phyloP scores from a whole-genome alignment of 1,140 invertebrate genomes.

The Polyergus mexicanus region DNA sequence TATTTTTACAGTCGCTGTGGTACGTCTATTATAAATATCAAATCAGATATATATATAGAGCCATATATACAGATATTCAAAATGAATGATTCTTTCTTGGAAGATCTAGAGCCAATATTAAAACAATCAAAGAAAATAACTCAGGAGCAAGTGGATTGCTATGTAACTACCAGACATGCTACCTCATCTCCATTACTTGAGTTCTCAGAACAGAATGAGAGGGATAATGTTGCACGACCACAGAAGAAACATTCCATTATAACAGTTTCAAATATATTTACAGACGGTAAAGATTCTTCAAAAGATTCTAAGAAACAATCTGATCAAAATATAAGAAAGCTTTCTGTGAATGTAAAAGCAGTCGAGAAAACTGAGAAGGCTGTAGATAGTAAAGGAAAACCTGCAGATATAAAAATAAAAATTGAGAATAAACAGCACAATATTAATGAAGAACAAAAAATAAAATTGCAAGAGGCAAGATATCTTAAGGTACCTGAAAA shows the following conservation, averaged over 20 bases:
- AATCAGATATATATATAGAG: constrained; percentile 23
- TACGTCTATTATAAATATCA: background rate
- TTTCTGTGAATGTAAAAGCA: constrained; percentile 56
- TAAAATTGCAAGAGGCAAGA: constrained; percentile 63
- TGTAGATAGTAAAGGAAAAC: constrained; percentile 69
- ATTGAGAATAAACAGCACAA: constrained; percentile 37
- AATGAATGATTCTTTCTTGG: constrained; percentile 84
- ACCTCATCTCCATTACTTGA: constrained; percentile 63
- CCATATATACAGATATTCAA: constrained; percentile 17
- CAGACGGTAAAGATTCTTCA: constrained; percentile 23
- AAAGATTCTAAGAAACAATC: constrained; percentile 25
- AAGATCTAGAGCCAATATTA: constrained; percentile 78
- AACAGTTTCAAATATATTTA: constrained; percentile 6
- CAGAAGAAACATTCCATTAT: constrained; percentile 1
- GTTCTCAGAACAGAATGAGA: constrained; percentile 16
- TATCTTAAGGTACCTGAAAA: constrained; percentile 55
- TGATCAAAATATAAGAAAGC: constrained; percentile 55
- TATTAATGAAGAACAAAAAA: constrained; percentile 58
- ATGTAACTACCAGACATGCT: constrained; percentile 66
- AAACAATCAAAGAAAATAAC: constrained; percentile 55
- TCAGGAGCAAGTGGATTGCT: constrained; percentile 41
- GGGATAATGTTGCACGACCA: background rate
- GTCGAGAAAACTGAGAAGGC: constrained; percentile 72
- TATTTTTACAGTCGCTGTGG: constrained; percentile 11
- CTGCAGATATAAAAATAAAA: constrained; percentile 69